Evolutionary conservation across 2,113 vertebrate species (phyloP).

Genomic region (Cricetomys ansorgei): DNA sequence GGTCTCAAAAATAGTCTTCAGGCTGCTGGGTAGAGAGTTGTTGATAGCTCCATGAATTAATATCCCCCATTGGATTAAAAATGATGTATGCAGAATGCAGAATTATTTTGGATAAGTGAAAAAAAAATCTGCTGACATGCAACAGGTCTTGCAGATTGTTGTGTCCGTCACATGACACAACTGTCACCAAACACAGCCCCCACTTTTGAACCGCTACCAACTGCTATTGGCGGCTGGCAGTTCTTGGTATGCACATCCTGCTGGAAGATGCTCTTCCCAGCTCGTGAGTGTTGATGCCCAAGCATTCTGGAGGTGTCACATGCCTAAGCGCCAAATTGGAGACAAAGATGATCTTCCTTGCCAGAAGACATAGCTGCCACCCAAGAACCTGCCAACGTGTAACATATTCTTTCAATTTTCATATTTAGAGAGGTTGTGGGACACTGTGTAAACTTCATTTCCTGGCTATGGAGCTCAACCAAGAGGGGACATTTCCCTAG

Average conservation of each 20-base stretch:
- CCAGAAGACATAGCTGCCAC: conserved; percentile 5
- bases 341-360: background rate
- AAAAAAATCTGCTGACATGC: background rate
- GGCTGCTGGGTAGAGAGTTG: background rate
- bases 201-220: background rate
- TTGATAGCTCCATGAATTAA: background rate
- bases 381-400: background rate
- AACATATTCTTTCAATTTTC: background rate
- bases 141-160: background rate
- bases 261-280: background rate
- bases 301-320: background rate
- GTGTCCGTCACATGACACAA: background rate
- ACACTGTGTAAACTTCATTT: background rate
- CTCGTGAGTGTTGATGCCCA: rapidly evolving
- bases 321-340: background rate
- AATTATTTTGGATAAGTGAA: background rate
- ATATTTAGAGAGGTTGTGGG: background rate
- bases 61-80: background rate
- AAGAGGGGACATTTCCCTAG: rapidly evolving
- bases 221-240: background rate
- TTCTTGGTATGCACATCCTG: background rate
- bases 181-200: conserved; percentile 26
- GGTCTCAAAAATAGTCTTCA: background rate
- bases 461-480: background rate
- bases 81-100: background rate